Conservation (phyloP, 1,140 invertebrate genomes). For the Drosophila rhopaloa region DNA sequence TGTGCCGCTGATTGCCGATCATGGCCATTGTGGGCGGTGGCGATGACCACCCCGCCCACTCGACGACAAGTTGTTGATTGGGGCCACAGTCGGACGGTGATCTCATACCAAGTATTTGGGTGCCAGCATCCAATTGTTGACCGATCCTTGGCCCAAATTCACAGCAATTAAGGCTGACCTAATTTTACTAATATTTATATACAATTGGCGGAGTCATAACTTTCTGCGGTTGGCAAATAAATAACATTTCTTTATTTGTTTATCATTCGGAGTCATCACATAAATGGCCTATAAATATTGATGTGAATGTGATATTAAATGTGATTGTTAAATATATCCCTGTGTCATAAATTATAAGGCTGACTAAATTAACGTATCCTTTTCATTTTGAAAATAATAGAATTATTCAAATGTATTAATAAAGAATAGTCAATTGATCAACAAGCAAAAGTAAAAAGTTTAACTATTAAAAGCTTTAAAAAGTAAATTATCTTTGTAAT, state of each 20-base stretch:
- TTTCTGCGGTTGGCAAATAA: background rate
- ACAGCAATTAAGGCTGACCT: slow-evolving; percentile 5
- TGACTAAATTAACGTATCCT: too few species aligned
- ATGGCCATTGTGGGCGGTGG: slow-evolving; percentile 29
- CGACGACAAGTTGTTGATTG: slow-evolving; percentile 33
- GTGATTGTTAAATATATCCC: too few species aligned
- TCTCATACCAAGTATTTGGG: slow-evolving; percentile 15
- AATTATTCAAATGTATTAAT: too few species aligned
- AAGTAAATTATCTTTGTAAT: background rate
- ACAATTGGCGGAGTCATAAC: background rate
- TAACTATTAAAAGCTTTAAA: too few species aligned
- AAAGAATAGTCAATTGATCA: too few species aligned
- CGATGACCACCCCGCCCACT: slow-evolving; percentile 28
- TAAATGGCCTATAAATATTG: background rate
- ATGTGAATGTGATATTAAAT: too few species aligned
- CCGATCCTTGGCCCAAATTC: slow-evolving; percentile 37
- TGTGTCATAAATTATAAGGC: too few species aligned
- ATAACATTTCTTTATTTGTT: slow-evolving; percentile 3
- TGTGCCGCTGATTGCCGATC: slow-evolving; percentile 37
- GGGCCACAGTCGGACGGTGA: slow-evolving; percentile 4
- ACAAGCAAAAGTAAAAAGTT: background rate
- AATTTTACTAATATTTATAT: slow-evolving; percentile 12
- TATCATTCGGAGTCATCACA: background rate
- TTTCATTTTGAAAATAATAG: too few species aligned
- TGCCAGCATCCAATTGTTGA: background rate